Evolutionary conservation across 2,797 vertebrate genomes (phyloP), one percentile per base, ranked within the genome.

Genomic region (Onychomys leucogaster): DNA sequence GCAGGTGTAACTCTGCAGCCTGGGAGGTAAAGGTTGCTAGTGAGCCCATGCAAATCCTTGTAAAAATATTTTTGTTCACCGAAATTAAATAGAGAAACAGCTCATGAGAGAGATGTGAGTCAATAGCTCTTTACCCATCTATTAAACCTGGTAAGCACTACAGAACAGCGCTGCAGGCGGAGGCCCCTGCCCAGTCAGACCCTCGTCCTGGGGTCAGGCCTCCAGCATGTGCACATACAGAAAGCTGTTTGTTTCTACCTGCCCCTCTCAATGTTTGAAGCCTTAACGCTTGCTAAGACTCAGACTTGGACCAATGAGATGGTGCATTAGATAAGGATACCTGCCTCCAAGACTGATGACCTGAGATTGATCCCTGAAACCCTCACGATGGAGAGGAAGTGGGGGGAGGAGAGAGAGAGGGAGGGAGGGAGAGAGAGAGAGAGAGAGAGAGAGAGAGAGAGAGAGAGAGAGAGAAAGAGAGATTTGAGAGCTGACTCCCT

Each of bases 271-370:
- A 23, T 27, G 57, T 27, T 71, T 27, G 4, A 46, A 25, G 61
- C 90, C 91, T 93, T 65, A n/a, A 52, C 59, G 76, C 76, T 67
- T 83, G 73, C 69, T 61, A 67, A 89, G 89, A 93, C 57, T 83
- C 65, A 52, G 86, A 71, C 80, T 41, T 63, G 82, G 85, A 57
- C 67, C 85, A 87, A 9, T 19, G 49, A 55, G 49, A 71, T 6
- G 46, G 21, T 8, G 3, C 41, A 46, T 41, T 76, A 27, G 2
- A 43, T 52, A 37, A 37, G 55, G 23, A 55, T 11, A n/a, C 32
- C 32, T 49, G 21, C 43, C 32, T 67, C 43, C 83, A 25, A 67
- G 83, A 43, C 67, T 86, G 34, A 6, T 23, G 46, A 5, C 34
- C 21, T 37, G 63, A 71, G 49, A 55, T 71, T 86, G 34, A 21